A percentile compares a stretch with the other conserved stretches of the same genome.
Evolutionary conservation across 2,113 vertebrate genomes (phyloP).

Genomic region (Percopsis transmontana): DNA sequence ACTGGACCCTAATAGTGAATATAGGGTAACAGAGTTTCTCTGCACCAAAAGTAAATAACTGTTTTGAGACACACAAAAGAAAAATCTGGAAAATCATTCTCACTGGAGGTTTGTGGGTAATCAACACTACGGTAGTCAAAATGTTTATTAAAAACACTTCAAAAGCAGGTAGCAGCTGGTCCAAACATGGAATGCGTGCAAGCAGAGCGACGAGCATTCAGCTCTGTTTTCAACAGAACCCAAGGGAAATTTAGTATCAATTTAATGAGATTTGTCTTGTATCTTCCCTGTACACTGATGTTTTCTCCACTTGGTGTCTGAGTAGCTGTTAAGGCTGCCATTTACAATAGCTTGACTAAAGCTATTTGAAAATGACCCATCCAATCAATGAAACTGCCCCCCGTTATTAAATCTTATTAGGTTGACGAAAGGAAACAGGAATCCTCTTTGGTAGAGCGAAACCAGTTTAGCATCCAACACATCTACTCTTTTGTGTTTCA

Average conservation of each 20-base stretch:
- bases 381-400: background rate
- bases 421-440: background rate
- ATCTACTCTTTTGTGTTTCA: conserved; percentile 40
- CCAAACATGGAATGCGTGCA: conserved; percentile 6
- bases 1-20: background rate
- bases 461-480: background rate
- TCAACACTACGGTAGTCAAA: background rate
- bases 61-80: background rate
- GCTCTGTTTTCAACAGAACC: background rate
- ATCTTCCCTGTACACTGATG: background rate
- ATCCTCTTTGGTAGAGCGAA: background rate
- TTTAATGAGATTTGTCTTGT: conserved; percentile 7
- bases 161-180: conserved; percentile 3
- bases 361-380: background rate
- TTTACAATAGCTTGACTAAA: background rate
- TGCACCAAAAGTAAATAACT: background rate
- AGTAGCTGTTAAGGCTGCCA: background rate
- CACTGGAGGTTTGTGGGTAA: background rate
- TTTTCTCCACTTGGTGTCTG: background rate
- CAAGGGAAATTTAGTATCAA: background rate
- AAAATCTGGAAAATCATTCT: background rate
- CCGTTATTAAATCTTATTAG: background rate
- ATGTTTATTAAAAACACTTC: background rate
- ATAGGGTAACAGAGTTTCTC: background rate
- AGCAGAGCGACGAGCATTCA: conserved; percentile 5